Percentiles rank a stretch among this genome's conserved stretches.
Evolutionary conservation across 2,888 invertebrate species (phyloP).

Genomic region (Caenorhabditis becei): DNA sequence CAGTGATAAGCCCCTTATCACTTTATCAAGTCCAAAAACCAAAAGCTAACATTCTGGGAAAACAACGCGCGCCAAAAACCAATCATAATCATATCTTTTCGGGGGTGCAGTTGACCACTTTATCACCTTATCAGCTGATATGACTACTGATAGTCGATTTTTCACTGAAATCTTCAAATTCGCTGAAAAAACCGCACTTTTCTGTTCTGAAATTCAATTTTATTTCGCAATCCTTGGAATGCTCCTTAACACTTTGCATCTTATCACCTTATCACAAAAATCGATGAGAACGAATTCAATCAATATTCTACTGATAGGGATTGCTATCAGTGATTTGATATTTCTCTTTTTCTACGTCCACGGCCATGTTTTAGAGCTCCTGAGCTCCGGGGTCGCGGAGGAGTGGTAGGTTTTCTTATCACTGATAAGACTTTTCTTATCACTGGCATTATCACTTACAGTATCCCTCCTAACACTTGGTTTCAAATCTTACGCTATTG

Average conservation of each 20-base stretch:
- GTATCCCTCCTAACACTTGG: background rate
- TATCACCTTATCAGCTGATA: no score
- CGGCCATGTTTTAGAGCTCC: background rate
- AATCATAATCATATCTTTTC: no score
- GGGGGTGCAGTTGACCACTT: no score
- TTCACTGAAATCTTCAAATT: background rate
- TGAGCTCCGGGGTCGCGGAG: background rate
- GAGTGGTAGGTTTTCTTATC: background rate
- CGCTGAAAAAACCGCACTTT: background rate
- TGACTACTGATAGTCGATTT: background rate
- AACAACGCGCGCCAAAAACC: no score
- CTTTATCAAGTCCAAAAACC: no score
- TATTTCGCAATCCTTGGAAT: background rate
- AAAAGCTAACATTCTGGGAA: no score
- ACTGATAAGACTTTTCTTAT: background rate
- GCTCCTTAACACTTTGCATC: background rate
- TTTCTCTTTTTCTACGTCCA: background rate
- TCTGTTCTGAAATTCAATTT: background rate
- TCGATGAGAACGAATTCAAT: background rate
- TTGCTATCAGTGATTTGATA: background rate
- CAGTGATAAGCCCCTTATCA: no score
- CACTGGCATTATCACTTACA: background rate
- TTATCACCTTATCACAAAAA: background rate
- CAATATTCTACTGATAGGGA: background rate
- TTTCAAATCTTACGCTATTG: background rate